A percentile compares a stretch with the other conserved stretches of the same genome.
These are phyloP conservation scores for Montipora cactus DNA, from an alignment of 64 coral and sea anemone genomes.

Conservation along the genomic window DNA sequence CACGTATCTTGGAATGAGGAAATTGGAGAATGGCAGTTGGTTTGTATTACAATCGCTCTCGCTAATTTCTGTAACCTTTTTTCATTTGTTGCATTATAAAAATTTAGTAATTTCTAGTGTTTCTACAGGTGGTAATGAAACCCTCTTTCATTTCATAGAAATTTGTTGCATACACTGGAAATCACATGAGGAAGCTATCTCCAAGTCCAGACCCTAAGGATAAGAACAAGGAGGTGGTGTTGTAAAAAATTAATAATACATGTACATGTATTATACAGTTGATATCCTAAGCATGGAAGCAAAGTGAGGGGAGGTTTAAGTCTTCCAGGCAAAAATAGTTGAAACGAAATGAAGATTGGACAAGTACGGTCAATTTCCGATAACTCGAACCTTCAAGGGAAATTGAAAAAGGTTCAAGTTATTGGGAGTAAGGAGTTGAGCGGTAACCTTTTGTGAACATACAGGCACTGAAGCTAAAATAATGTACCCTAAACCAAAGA, in stretches of 20 bases:
- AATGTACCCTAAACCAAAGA: too few species aligned
- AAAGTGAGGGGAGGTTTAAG: too few species aligned
- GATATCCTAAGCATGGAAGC: not conserved
- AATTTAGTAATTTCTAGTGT: not conserved
- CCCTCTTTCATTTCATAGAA: constrained; percentile 37
- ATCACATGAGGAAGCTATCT: constrained; percentile 94
- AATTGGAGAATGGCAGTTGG: constrained; percentile 98
- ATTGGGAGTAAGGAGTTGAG: too few species aligned
- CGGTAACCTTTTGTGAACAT: too few species aligned
- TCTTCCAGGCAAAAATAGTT: not conserved
- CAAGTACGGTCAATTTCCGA: too few species aligned
- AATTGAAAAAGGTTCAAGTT: too few species aligned
- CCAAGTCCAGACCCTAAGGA: constrained; percentile 96
- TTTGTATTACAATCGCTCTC: constrained; percentile 29
- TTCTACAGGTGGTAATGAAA: not conserved
- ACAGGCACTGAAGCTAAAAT: too few species aligned
- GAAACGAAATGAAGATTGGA: not conserved
- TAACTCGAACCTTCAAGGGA: too few species aligned
- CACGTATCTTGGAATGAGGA: constrained; percentile 98
- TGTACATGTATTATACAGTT: not conserved
- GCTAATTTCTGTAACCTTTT: not conserved
- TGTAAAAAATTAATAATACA: not conserved
- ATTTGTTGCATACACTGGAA: constrained; percentile 97
- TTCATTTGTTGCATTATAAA: not conserved
- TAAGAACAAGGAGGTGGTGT: constrained; percentile 92